Evolutionary conservation across 2,888 invertebrate genomes (phyloP), one percentile per base, ranked within the genome.

Genomic region (Pilophorus perplexus): DNA sequence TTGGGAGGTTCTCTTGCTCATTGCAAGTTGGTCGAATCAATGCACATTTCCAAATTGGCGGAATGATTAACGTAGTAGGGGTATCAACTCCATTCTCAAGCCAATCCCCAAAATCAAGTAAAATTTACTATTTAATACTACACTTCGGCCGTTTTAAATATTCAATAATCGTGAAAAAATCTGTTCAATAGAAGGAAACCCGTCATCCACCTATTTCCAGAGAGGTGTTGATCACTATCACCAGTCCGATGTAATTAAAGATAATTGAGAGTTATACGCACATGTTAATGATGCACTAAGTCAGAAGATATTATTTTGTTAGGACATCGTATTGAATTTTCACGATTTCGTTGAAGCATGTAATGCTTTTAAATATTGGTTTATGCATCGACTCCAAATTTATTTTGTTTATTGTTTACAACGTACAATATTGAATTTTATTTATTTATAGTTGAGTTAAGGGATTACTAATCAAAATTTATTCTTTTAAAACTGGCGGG

Each of bases 361-460:
- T 25, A 62, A 62, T 62, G 62, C 62, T 62, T 62, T 44, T 62
- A 46, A 62, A 62, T 62, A 38, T 62, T 48, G 62, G 48, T 14
- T 38, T 33, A 16, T 44, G n/a, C 16, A 62, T 46, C 46, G 62
- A 62, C 38, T 44, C 20, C 33, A 33, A 33, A 16, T 62, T 33
- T 44, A 48, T 37, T 46, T 25, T 46, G 62, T 46, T 62, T 62
- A 3, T 40, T 48, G 48, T 62, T 62, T 20, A 44, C 48, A n/a
- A 33, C 10, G 48, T 62, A 46, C 25, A 59, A 40, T 42, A 59
- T 59, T 18, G 37, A 28, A 8, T 52, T 46, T 33, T 33, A 46
- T 62, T 62, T 62, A 62, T 62, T 62, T 46, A 28, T 62, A 14
- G 14, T 33, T 62, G 16, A 33, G 2, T 46, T 28, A 52, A 62